These are phyloP conservation scores for Lepidochrysops patricia DNA, from an alignment of 2,888 invertebrate genomes.

Conservation along the genomic window DNA sequence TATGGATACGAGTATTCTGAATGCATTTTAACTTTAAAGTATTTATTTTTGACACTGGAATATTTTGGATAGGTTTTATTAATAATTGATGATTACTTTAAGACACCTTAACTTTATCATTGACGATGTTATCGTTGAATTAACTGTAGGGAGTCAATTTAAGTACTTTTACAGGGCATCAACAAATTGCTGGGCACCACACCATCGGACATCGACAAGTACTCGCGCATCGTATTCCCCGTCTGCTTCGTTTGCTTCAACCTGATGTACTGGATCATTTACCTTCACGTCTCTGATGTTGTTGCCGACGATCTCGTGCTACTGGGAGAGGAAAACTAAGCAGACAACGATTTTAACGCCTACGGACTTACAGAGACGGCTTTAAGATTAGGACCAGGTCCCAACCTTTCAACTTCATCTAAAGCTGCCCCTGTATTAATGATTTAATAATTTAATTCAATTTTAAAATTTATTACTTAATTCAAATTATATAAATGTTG, in stretches of 20 bases:
- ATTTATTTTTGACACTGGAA: no score
- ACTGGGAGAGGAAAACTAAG: slow-evolving; percentile 73
- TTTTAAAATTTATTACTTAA: not conserved
- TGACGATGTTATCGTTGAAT: slow-evolving; percentile 17
- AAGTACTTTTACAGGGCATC: slow-evolving; percentile 77
- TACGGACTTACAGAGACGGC: not conserved
- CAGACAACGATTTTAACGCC: not conserved
- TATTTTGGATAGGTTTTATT: no score
- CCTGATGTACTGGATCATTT: slow-evolving; percentile 98
- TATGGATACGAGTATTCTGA: no score
- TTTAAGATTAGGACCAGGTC: not conserved
- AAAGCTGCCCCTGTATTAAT: not conserved
- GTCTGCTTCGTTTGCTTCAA: slow-evolving; percentile 99
- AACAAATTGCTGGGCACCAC: slow-evolving; percentile 93
- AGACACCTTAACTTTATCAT: no score
- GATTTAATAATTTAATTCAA: slow-evolving; percentile 4
- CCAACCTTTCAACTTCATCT: not conserved
- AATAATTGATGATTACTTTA: no score
- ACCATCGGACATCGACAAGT: slow-evolving; percentile 99
- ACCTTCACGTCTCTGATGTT: slow-evolving; percentile 95
- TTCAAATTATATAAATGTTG: slow-evolving; percentile 9
- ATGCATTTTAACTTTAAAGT: no score
- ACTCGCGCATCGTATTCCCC: slow-evolving; percentile 98
- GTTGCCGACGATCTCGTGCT: slow-evolving; percentile 93
- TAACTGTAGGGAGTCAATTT: slow-evolving; percentile 31